These are phyloP conservation scores for Acronicta leporina DNA, from an alignment of 2,888 invertebrate species.

Conservation along the genomic window DNA sequence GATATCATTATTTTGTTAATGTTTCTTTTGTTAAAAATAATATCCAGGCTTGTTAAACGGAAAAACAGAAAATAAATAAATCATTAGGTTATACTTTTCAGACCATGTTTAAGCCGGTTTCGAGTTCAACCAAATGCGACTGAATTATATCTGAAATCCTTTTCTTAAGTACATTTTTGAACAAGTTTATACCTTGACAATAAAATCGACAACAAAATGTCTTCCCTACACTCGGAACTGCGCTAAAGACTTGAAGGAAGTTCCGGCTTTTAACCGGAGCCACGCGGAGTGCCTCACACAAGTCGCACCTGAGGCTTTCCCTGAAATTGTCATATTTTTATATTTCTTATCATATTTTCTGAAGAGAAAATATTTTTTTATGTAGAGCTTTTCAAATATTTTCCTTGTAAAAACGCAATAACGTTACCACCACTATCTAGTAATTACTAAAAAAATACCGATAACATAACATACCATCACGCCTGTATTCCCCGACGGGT, in stretches of 20 bases:
- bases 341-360: background rate
- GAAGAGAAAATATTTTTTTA: background rate
- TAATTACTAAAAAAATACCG: no score
- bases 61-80: background rate
- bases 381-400: background rate
- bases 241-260: slow-evolving; percentile 10
- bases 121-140: background rate
- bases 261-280: slow-evolving; percentile 27
- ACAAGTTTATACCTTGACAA: slow-evolving; percentile 36
- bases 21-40: background rate
- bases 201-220: slow-evolving; percentile 35
- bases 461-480: no score
- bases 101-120: background rate
- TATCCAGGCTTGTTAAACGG: background rate
- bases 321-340: slow-evolving; percentile 1
- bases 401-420: no score
- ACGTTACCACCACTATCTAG: no score
- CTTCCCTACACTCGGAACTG: slow-evolving; percentile 6
- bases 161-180: slow-evolving; percentile 18
- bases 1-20: no score
- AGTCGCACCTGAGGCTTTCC: slow-evolving; percentile 27
- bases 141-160: slow-evolving; percentile 13
- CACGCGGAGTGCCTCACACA: slow-evolving; percentile 4
- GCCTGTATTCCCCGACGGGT: no score
- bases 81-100: background rate